Percentiles rank a stretch among this genome's conserved stretches.
These are phyloP conservation scores for Syncerus caffer DNA, from an alignment of 2,797 vertebrate species.

Conservation along the genomic window DNA sequence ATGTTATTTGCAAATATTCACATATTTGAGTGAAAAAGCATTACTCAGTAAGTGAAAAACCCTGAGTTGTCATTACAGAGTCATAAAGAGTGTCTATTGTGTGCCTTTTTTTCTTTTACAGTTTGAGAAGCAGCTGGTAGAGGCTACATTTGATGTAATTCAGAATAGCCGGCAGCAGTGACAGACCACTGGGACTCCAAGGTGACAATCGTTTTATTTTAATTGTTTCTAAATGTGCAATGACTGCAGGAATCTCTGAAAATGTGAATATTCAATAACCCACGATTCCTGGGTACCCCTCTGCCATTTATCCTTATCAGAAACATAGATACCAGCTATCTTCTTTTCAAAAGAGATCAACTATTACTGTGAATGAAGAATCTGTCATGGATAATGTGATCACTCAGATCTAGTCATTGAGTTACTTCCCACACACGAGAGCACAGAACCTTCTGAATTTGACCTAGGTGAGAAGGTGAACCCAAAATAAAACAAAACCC, in stretches of 20 bases:
- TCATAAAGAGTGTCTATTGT: not conserved
- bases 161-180: not conserved
- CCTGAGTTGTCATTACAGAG: not conserved
- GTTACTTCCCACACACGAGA: not conserved
- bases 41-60: not conserved
- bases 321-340: not conserved
- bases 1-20: constrained; percentile 10
- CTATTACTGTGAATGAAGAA: not conserved
- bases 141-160: not conserved
- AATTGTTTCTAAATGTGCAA: constrained; percentile 52
- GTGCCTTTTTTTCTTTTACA: not conserved
- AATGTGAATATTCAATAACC: constrained; percentile 31
- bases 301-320: not conserved
- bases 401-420: not conserved
- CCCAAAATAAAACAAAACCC: not conserved
- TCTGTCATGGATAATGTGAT: not conserved
- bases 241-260: constrained; percentile 10
- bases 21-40: not conserved
- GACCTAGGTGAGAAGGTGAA: not conserved
- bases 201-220: constrained; percentile 36
- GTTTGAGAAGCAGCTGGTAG: not conserved
- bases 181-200: not conserved
- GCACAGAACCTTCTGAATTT: not conserved
- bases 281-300: not conserved
- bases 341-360: not conserved